Evolutionary conservation across 2,888 invertebrate species (phyloP).

Genomic region (Spodoptera littoralis): DNA sequence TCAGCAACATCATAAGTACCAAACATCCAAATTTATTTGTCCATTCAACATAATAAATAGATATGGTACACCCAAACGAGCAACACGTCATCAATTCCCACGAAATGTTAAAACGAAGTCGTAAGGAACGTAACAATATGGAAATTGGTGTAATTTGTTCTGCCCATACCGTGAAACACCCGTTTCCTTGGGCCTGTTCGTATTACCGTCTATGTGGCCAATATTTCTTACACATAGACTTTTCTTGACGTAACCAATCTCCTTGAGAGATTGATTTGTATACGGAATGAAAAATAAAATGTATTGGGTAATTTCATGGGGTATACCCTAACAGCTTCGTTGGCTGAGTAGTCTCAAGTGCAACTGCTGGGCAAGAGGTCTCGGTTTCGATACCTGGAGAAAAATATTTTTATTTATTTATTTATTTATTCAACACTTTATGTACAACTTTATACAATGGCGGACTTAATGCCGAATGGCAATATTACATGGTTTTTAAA

Average conservation of each 20-base stretch:
- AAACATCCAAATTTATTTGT: slow-evolving; percentile 29
- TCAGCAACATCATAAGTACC: no score
- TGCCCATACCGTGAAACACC: slow-evolving; percentile 67
- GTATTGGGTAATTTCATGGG: neutral
- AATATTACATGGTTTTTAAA: no score
- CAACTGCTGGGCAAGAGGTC: no score
- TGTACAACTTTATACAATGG: no score
- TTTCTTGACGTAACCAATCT: slow-evolving; percentile 39
- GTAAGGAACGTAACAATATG: slow-evolving; percentile 63
- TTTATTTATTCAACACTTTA: no score
- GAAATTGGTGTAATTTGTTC: slow-evolving; percentile 76
- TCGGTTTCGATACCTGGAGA: no score
- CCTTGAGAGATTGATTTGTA: slow-evolving; percentile 40
- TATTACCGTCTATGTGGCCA: slow-evolving; percentile 60
- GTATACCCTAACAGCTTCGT: no score
- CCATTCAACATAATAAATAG: slow-evolving; percentile 53
- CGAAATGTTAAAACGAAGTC: slow-evolving; percentile 60
- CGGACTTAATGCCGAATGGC: no score
- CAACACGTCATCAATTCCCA: slow-evolving; percentile 60
- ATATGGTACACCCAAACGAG: slow-evolving; percentile 49
- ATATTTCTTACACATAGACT: slow-evolving; percentile 50
- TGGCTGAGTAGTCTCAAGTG: no score
- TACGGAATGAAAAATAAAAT: slow-evolving; percentile 2
- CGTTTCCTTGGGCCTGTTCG: slow-evolving; percentile 70
- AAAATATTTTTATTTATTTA: no score